Base-by-base conservation (phyloP, 2,888 invertebrate genomes). In the Opisthograptis luteolata region DNA sequence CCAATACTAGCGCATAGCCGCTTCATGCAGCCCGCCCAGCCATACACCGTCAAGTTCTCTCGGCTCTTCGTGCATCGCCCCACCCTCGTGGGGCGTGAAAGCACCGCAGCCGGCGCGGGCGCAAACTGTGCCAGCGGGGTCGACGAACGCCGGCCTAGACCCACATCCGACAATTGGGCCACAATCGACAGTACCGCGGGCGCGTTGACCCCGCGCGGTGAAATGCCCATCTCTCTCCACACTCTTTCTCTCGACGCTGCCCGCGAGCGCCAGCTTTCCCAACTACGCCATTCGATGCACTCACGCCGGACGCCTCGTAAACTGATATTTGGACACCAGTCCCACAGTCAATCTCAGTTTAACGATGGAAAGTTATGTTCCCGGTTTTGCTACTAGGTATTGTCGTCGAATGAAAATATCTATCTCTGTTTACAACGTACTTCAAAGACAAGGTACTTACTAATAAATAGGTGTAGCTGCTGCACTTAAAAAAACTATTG, bases 111-210 rank as follows among this genome's bases (percentile, higher is more conserved):
- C 79, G 78, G 83, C 84, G 84, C 84, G 77, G 77, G 84, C 82
- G 84, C 76, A 70, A 88, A 88, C 87, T 91, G 81, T 88, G 90
- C 73, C 91, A 82, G 76, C 76, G 84, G 84, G 90, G 91, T 91
- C 90, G 85, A 84, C 86, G 91, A 87, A 87, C 89, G 90, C 87
- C 88, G 91, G 88, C 91, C 91, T 91, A 91, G 91, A 91, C 91
- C 91, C 82, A 91, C 88, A 82, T 91, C 79, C 66, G 68, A 76
- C 84, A 90, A 91, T 91, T 89, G 87, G 91, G 89, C 72, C 88
- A 88, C 84, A 90, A 91, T 90, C 88, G 91, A 91, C 84, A 91
- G 90, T 90, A 86, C 76, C 79, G 76, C 76, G 77, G 81, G 89
- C 81, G 81, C 89, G 78, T 84, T 87, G 89, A 90, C 89, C 88